phyloP scores from a whole-genome alignment of 1,140 invertebrate genomes.

The Hypothenemus hampei region DNA sequence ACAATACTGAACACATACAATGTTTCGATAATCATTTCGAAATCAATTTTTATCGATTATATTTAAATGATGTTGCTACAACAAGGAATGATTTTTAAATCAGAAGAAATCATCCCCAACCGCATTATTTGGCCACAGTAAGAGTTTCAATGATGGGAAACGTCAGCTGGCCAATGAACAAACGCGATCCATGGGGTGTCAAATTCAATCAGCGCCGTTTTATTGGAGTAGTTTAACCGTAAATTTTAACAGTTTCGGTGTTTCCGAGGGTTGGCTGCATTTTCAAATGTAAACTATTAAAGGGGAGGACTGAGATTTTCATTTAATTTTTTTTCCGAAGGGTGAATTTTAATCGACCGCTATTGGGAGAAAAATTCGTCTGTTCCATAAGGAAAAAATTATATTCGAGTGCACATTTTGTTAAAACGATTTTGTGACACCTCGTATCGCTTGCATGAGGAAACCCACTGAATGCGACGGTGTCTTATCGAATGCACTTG shows the following conservation, averaged over 20 bases:
- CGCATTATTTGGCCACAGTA: slow-evolving; percentile 27
- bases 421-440: slow-evolving; percentile 4
- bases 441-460: slow-evolving; percentile 11
- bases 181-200: slow-evolving; percentile 32
- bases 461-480: slow-evolving; percentile 9
- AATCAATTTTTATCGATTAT: slow-evolving; percentile 18
- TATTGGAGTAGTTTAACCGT: slow-evolving; percentile 34
- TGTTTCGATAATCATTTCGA: slow-evolving; percentile 1
- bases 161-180: slow-evolving; percentile 33
- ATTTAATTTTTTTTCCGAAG: neutral
- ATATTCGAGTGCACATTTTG: neutral
- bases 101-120: slow-evolving; percentile 3
- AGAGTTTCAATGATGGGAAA: slow-evolving; percentile 31
- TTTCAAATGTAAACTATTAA: slow-evolving; percentile 24
- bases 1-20: slow-evolving; percentile 9
- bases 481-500: slow-evolving; percentile 16
- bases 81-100: neutral
- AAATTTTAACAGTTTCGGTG: slow-evolving; percentile 30
- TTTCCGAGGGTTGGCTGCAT: slow-evolving; percentile 22
- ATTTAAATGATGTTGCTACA: slow-evolving; percentile 17
- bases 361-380: neutral
- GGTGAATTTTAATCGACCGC: slow-evolving; percentile 10
- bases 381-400: neutral
- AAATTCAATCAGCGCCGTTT: slow-evolving; percentile 35
- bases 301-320: slow-evolving; percentile 14